These are phyloP conservation scores for Pocillopora verrucosa DNA, from an alignment of 64 coral and sea anemone genomes.

Conservation along the genomic window DNA sequence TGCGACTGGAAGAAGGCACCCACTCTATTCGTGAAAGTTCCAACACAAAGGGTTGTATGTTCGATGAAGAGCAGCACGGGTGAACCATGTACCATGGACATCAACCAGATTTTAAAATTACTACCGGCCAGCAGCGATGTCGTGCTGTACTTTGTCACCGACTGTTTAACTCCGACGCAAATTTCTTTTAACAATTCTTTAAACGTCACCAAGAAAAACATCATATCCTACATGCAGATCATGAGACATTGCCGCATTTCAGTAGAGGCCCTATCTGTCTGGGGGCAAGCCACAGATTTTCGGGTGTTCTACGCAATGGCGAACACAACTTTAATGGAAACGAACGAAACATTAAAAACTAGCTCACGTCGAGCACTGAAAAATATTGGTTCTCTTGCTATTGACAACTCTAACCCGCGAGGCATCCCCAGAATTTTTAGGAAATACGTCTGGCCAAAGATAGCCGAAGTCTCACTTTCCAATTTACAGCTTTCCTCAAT, in stretches of 20 bases:
- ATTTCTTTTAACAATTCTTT: slow-evolving; percentile 33
- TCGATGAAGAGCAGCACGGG: neutral
- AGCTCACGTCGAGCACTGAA: neutral
- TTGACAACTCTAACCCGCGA: neutral
- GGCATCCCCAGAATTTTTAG: slow-evolving; percentile 24
- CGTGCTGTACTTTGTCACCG: neutral
- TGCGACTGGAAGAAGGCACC: neutral
- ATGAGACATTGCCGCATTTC: slow-evolving; percentile 29
- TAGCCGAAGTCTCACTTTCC: slow-evolving; percentile 59
- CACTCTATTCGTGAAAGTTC: neutral
- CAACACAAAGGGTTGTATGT: neutral
- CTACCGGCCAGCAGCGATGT: neutral
- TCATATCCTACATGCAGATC: slow-evolving; percentile 25
- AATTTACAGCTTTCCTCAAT: slow-evolving; percentile 32
- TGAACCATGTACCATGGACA: slow-evolving; percentile 9
- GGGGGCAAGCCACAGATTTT: slow-evolving; percentile 43
- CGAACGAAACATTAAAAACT: neutral
- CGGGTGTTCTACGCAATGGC: slow-evolving; percentile 24
- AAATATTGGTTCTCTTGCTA: slow-evolving; percentile 24
- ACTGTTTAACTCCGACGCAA: neutral
- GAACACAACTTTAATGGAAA: neutral
- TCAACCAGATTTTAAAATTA: neutral
- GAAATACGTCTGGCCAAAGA: slow-evolving; percentile 39
- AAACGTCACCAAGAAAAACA: slow-evolving; percentile 46
- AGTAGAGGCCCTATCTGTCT: neutral